Conservation (phyloP, 2,888 invertebrate genomes). For the Hypolimnas misippus region DNA sequence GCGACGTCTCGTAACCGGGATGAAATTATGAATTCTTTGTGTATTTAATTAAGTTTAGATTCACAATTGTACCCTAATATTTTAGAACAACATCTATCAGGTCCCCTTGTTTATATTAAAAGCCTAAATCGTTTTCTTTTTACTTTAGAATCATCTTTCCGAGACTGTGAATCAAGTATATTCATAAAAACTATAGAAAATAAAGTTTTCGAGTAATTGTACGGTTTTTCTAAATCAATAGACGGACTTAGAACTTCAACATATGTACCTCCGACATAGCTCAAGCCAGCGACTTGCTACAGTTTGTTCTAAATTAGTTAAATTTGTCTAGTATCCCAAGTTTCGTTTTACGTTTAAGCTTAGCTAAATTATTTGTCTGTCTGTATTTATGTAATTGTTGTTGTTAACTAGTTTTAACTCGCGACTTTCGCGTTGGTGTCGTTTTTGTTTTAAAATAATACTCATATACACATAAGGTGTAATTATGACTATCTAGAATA, state of each 20-base stretch:
- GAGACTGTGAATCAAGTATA: too few species aligned
- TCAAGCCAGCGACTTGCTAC: constrained; percentile 32
- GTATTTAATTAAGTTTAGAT: too few species aligned
- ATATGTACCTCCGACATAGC: constrained; percentile 16
- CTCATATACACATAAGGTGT: too few species aligned
- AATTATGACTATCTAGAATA: too few species aligned
- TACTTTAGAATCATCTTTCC: too few species aligned
- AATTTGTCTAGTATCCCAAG: constrained; percentile 36
- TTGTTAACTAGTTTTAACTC: neutral
- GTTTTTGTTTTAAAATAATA: neutral
- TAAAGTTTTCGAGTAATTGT: neutral
- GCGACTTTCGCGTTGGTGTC: neutral
- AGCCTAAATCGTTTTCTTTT: too few species aligned
- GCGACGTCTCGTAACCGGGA: too few species aligned
- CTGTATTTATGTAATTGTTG: neutral
- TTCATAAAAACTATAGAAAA: neutral
- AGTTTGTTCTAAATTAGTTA: constrained; percentile 43
- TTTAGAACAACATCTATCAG: too few species aligned
- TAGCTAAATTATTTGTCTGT: constrained; percentile 25
- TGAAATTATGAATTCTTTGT: too few species aligned
- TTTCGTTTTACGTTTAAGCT: constrained; percentile 32
- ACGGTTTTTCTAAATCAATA: constrained; percentile 2
- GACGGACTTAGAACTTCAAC: constrained; percentile 3
- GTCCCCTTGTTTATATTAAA: too few species aligned
- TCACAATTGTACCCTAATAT: too few species aligned